Conservation (phyloP, 2,797 vertebrate genomes). For the Cynodonichthys magdalenae region DNA sequence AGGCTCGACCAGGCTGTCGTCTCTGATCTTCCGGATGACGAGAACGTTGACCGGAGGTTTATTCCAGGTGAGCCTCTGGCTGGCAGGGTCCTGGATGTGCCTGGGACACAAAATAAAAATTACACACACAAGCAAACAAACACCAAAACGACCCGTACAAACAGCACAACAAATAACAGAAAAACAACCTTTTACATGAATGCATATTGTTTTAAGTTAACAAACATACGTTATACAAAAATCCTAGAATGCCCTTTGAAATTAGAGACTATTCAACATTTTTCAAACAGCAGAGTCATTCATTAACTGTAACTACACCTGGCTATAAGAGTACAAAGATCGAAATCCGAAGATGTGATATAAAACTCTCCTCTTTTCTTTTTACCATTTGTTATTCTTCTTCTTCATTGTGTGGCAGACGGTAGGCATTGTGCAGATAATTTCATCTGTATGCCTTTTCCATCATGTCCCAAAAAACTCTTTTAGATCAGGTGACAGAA, state of each 20-base stretch:
- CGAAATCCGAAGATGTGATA: slow-evolving; percentile 52
- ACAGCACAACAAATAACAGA: background rate
- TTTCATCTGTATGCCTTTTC: slow-evolving; percentile 16
- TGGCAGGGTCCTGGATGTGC: slow-evolving; percentile 87
- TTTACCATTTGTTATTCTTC: slow-evolving; percentile 60
- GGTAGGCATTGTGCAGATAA: slow-evolving; percentile 54
- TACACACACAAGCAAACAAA: background rate
- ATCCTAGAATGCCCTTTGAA: slow-evolving; percentile 8
- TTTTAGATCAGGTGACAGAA: slow-evolving; percentile 21
- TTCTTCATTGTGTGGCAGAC: slow-evolving; percentile 20
- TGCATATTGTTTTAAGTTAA: background rate
- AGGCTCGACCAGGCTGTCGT: slow-evolving; percentile 82
- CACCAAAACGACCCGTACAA: slow-evolving; percentile 1
- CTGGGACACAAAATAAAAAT: slow-evolving; percentile 55
- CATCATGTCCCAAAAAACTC: slow-evolving; percentile 20
- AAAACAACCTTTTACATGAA: background rate
- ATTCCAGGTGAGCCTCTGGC: slow-evolving; percentile 86
- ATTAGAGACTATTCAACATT: slow-evolving; percentile 3
- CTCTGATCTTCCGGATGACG: slow-evolving; percentile 84
- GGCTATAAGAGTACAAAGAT: slow-evolving; percentile 12
- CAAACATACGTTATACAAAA: slow-evolving; percentile 2
- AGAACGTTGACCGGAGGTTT: slow-evolving; percentile 84
- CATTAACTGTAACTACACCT: slow-evolving; percentile 38
- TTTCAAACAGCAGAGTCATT: slow-evolving; percentile 21
- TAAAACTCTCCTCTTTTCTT: background rate